Evolutionary conservation across 2,113 vertebrate species (phyloP), one percentile per base, ranked within the genome.

Genomic region (Nesogale talazaci): DNA sequence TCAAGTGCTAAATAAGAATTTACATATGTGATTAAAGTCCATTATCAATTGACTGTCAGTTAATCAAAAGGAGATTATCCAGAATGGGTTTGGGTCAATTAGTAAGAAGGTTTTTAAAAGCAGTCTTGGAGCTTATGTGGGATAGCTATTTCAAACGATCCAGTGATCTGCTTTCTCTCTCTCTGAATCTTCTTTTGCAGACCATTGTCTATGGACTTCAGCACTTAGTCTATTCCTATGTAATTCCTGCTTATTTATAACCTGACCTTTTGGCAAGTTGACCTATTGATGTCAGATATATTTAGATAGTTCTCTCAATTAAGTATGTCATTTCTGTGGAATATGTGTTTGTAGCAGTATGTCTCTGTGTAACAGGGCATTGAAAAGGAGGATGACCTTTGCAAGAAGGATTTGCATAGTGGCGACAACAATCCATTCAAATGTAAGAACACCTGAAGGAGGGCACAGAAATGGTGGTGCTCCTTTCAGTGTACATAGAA

Each of bases 141-240:
- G 63, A 2, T 40, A n/a, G 34, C 56, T 19, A 19, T 23, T 29
- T 4, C 20, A 22, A 91, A 70, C 14, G 46, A 17, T 52, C 40
- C 3, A 3, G 8, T 25, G 31, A 29, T 42, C 67, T 57, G 6
- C 19, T 19, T 6, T 29, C 40, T 12, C 1, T 83, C 38, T 27
- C 40, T 52, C 74, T 78, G 29, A 25, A 79, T 61, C 27, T 88
- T 75, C 6, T 8, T 79, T 56, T 1, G n/a, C 31, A 67, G 29
- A 20, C 2, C 15, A 25, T 0, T 2, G 25, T 6, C 2, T 57
- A 31, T 31, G 25, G 0, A 4, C 0, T 6, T 34, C 3, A 12
- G 27, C 1, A 38, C 78, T 76, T 2, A 56, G 11, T 4, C 23
- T 16, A 4, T 69, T 22, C 16, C 22, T 72, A 2, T 84, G 74